Base-by-base conservation (phyloP, 2,797 vertebrate genomes). In the Gymnoscopelus microlampas region DNA sequence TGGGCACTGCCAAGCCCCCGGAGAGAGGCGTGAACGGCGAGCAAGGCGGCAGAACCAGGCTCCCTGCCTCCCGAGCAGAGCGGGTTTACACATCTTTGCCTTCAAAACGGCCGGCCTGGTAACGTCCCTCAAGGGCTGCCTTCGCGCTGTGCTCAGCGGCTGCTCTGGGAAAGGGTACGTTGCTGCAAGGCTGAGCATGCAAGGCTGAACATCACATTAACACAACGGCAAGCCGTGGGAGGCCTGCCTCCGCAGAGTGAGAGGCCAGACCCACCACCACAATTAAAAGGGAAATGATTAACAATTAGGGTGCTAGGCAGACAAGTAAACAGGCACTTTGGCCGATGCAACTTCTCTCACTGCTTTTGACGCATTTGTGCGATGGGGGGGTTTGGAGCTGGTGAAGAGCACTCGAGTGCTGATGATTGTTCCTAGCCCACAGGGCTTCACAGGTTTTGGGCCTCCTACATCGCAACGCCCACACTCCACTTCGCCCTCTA, bases 381-480 rank as follows among this genome's bases (percentile, higher is more conserved):
- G 80, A 81, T 73, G 70, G 77, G 77, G 66, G 70, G 66, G 71
- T 49, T 49, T 79, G 66, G 76, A 85, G 83, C 83, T 63, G 70
- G 79, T 86, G 87, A 85, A 92, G 91, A 85, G 85, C 88, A 79
- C 91, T 92, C 86, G 79, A 86, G 84, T 75, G 80, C 79, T 79
- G 87, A 89, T 90, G 85, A 91, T 86, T 92, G 88, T 88, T 88
- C 79, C 32, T 86, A 90, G 91, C 90, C 90, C 90, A 91, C 89
- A 66, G 91, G 88, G 84, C 86, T 85, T 83, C 84, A 85, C 86
- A 79, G 87, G 87, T 84, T 88, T 91, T 90, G 82, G 73, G 76
- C 90, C 86, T 92, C 91, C 91, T 86, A 90, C 91, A 86, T 83
- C 65, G 79, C 55, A 77, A 87, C 62, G 79, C 82, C 84, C 82